phyloP scores from a whole-genome alignment of 2,888 invertebrate genomes.

The Formica aserva region DNA sequence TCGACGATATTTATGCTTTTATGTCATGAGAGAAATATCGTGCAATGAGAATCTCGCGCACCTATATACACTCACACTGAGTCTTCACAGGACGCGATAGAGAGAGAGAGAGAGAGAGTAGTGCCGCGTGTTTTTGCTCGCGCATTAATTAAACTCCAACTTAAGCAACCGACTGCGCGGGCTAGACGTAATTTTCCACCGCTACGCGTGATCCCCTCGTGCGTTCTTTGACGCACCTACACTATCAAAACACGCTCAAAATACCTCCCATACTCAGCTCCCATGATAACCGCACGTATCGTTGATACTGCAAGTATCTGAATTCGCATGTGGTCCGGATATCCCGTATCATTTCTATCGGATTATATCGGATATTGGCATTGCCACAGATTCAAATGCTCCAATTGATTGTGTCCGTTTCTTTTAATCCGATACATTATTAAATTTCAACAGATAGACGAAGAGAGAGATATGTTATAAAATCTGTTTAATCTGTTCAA shows the following conservation, averaged over 20 bases:
- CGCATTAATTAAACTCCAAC: constrained; percentile 78
- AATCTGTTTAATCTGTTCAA: neutral
- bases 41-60: constrained; percentile 66
- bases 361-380: constrained; percentile 14
- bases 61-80: neutral
- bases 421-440: constrained; percentile 20
- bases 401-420: constrained; percentile 21
- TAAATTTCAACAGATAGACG: neutral
- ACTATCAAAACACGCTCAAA: constrained; percentile 32
- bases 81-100: neutral
- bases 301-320: constrained; percentile 19
- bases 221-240: constrained; percentile 67
- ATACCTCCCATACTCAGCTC: constrained; percentile 34
- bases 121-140: constrained; percentile 69
- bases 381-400: constrained; percentile 2
- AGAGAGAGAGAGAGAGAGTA: constrained; percentile 5
- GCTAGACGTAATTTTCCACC: constrained; percentile 74
- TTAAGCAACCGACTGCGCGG: constrained; percentile 65
- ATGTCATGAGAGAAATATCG: constrained; percentile 76
- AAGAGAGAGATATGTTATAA: neutral
- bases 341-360: constrained; percentile 17
- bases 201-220: constrained; percentile 61
- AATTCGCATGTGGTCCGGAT: constrained; percentile 6
- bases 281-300: neutral
- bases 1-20: constrained; percentile 73